Percentiles rank a stretch among this genome's conserved stretches.
Evolutionary conservation across 2,888 invertebrate genomes (phyloP).

Genomic region (Capitulum mitella): DNA sequence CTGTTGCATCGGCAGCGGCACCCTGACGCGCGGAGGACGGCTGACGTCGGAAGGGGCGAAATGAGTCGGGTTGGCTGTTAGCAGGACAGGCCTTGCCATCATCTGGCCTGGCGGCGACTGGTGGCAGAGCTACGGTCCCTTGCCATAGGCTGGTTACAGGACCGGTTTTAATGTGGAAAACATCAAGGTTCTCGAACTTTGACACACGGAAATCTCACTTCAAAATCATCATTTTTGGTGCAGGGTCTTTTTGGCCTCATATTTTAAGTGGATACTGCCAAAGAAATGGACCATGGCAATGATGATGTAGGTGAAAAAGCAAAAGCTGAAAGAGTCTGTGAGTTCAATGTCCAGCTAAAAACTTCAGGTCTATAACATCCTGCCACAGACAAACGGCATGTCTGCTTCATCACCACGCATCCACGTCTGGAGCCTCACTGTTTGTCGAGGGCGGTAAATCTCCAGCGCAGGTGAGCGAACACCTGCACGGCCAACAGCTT

Average conservation of each 20-base stretch:
- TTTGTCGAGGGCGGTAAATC: not conserved
- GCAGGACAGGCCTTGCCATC: not conserved
- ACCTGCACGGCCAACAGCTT: slow-evolving; percentile 16
- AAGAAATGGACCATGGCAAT: not conserved
- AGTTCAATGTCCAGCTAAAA: no score
- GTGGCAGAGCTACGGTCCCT: not conserved
- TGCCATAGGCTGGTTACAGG: not conserved
- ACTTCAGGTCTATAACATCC: no score
- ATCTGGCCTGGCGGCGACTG: no score
- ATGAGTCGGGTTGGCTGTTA: not conserved
- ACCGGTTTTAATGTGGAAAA: not conserved
- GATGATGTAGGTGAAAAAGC: no score
- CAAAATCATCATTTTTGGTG: no score
- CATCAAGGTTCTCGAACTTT: no score
- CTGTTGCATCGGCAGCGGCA: slow-evolving; percentile 22
- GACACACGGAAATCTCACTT: no score
- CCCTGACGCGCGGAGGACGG: not conserved
- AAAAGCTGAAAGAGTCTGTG: no score
- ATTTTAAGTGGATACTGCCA: not conserved
- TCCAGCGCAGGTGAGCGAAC: not conserved
- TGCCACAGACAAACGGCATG: no score
- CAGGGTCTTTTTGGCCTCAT: not conserved
- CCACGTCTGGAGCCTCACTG: no score
- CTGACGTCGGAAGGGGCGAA: not conserved
- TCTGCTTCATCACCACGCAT: no score